phyloP scores from a whole-genome alignment of 2,797 vertebrate genomes.

The Galago senegalensis region DNA sequence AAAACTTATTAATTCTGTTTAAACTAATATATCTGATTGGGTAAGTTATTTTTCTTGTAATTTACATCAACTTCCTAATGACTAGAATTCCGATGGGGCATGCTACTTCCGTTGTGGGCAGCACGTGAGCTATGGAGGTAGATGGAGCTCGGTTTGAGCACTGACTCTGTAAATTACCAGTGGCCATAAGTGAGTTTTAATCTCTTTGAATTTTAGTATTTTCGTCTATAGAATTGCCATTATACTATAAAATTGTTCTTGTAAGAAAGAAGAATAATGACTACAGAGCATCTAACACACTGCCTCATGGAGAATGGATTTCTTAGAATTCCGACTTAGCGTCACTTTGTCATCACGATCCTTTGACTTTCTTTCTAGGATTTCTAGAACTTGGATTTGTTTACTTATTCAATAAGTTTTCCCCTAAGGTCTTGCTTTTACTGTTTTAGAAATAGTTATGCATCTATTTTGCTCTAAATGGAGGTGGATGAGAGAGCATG shows the following conservation, averaged over 20 bases:
- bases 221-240: background rate
- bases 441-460: background rate
- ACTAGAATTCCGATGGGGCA: background rate
- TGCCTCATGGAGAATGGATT: background rate
- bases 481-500: background rate
- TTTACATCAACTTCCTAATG: background rate
- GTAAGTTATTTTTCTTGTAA: background rate
- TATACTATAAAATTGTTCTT: background rate
- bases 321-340: background rate
- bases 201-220: background rate
- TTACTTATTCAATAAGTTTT: background rate
- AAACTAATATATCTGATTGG: background rate
- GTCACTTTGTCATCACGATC: background rate
- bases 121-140: background rate
- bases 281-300: background rate
- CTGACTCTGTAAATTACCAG: background rate
- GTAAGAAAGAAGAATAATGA: background rate
- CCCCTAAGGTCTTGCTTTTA: background rate
- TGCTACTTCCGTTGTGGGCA: background rate
- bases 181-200: background rate
- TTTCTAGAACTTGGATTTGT: constrained; percentile 4
- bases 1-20: background rate
- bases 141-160: background rate
- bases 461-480: background rate
- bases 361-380: background rate